Percentiles rank a stretch among this genome's conserved stretches.
These are phyloP conservation scores for Oscheius sp. DNA, from an alignment of 1,140 invertebrate species.

Conservation along the genomic window DNA sequence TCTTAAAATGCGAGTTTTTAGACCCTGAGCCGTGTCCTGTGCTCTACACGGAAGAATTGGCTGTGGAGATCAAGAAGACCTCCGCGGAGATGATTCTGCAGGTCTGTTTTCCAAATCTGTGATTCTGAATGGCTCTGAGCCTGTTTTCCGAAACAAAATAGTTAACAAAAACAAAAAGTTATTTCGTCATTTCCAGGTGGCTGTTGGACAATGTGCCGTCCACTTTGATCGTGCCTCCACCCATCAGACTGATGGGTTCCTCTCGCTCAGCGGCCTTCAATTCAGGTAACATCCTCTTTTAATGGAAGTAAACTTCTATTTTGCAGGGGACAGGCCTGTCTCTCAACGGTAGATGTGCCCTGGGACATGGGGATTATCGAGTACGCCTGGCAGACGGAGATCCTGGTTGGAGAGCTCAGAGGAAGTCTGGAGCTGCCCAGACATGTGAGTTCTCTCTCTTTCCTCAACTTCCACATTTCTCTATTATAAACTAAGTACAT, in stretches of 20 bases:
- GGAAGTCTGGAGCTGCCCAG: slow-evolving; percentile 45
- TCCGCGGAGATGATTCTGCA: slow-evolving; percentile 64
- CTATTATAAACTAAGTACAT: no score
- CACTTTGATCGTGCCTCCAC: slow-evolving; percentile 22
- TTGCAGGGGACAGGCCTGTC: slow-evolving; percentile 87
- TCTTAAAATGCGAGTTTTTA: no score
- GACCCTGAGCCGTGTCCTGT: slow-evolving; percentile 61
- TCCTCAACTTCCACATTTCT: no score
- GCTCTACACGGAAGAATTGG: slow-evolving; percentile 63
- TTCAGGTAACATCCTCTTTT: slow-evolving; percentile 61
- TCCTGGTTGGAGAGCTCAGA: slow-evolving; percentile 67
- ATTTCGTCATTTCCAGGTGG: slow-evolving; percentile 45
- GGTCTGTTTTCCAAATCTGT: slow-evolving; percentile 57
- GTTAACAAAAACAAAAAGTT: no score
- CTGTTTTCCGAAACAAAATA: no score
- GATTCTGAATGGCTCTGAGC: not conserved
- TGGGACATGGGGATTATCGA: slow-evolving; percentile 90
- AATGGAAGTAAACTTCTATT: not conserved
- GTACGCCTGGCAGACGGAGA: slow-evolving; percentile 81
- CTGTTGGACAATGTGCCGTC: slow-evolving; percentile 19
- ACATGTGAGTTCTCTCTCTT: slow-evolving; percentile 3
- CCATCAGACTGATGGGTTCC: slow-evolving; percentile 32
- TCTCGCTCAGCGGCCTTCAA: slow-evolving; percentile 61
- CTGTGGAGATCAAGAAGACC: slow-evolving; percentile 65
- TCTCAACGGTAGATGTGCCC: slow-evolving; percentile 82